Conservation (phyloP, 1,140 invertebrate genomes). For the Temnothorax curvispinosus region DNA sequence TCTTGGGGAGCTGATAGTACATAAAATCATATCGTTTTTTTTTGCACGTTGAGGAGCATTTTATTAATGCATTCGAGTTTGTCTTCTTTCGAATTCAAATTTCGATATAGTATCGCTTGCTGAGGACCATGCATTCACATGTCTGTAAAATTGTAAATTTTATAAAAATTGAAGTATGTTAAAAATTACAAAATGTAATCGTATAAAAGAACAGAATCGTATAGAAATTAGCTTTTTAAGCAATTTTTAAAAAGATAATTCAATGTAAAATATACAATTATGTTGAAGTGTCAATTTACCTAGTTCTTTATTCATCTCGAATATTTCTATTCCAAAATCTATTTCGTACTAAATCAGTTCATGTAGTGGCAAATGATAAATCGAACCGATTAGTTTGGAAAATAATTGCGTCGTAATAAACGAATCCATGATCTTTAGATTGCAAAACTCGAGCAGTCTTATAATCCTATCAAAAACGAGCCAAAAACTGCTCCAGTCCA, state of each 20-base stretch:
- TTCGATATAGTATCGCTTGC: neutral
- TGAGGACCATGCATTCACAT: slow-evolving; percentile 1
- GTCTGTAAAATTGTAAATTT: neutral
- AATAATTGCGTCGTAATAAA: neutral
- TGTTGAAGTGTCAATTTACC: neutral
- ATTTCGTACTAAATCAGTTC: neutral
- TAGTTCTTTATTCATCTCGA: neutral
- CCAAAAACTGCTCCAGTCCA: neutral
- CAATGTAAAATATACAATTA: neutral
- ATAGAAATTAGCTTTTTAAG: neutral
- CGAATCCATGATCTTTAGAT: slow-evolving; percentile 34
- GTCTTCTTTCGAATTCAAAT: slow-evolving; percentile 27
- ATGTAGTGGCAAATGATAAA: neutral
- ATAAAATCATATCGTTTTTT: slow-evolving; percentile 6
- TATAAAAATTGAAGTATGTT: neutral
- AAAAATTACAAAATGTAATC: neutral
- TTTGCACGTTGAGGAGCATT: neutral
- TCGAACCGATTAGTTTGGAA: neutral
- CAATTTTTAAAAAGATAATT: neutral
- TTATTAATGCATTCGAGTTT: slow-evolving; percentile 24
- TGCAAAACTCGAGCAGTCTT: neutral
- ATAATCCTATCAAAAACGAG: neutral
- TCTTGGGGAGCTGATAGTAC: neutral
- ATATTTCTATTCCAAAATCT: neutral
- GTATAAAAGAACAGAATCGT: neutral